These are phyloP conservation scores for Corapipo altera DNA, from an alignment of 2,113 vertebrate genomes.

Conservation along the genomic window DNA sequence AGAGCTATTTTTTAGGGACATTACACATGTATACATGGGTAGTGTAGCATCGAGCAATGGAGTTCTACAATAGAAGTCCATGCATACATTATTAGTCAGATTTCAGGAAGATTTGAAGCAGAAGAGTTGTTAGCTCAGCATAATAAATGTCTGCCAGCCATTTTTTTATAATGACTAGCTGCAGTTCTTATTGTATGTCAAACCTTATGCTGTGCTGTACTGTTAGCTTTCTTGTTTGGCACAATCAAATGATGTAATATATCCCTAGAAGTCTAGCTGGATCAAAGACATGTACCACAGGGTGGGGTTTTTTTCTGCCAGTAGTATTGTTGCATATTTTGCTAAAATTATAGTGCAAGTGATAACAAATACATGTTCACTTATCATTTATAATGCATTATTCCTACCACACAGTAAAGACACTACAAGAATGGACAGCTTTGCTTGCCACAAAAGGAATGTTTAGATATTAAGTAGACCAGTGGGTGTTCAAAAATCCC, in stretches of 20 bases:
- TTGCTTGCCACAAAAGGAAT: conserved; percentile 1
- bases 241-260: conserved; percentile 70
- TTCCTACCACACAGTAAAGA: conserved; percentile 14
- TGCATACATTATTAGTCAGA: conserved; percentile 61
- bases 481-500: neutral
- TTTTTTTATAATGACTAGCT: conserved; percentile 77
- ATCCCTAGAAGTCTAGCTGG: conserved; percentile 71
- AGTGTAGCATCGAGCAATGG: neutral
- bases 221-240: conserved; percentile 73
- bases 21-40: neutral
- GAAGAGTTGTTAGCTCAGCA: conserved; percentile 72
- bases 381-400: conserved; percentile 49
- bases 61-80: conserved; percentile 45
- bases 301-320: conserved; percentile 9
- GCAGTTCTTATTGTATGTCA: conserved; percentile 78
- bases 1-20: neutral
- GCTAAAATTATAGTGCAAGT: conserved; percentile 55
- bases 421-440: conserved; percentile 12
- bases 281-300: conserved; percentile 65
- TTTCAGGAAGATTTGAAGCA: conserved; percentile 59
- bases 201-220: conserved; percentile 73
- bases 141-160: conserved; percentile 77
- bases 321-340: conserved; percentile 54
- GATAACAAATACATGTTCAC: conserved; percentile 51
- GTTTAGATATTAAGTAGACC: conserved; percentile 20